These are phyloP conservation scores for Rhabdophis nuchalis DNA, from an alignment of 2,797 vertebrate species.

Conservation along the genomic window DNA sequence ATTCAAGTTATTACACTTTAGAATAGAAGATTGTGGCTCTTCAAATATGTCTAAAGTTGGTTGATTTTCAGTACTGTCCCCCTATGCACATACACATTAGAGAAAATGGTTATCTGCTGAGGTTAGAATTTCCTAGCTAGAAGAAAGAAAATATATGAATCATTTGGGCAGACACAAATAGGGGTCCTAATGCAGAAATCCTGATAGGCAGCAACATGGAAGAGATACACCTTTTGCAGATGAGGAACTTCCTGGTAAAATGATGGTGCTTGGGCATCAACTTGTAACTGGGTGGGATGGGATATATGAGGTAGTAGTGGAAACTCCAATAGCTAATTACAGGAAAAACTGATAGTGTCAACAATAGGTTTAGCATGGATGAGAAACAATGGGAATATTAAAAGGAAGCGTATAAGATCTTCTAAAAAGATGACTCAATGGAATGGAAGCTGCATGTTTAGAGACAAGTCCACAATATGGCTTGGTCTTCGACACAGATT, in stretches of 20 bases:
- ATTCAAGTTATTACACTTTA: not conserved
- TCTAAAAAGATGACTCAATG: constrained; percentile 14
- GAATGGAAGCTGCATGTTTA: not conserved
- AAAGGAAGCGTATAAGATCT: not conserved
- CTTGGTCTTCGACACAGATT: not conserved
- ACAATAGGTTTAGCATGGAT: not conserved
- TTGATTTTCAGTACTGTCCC: not conserved
- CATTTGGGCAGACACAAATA: not conserved
- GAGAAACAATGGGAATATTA: not conserved
- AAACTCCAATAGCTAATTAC: not conserved
- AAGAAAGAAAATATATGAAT: not conserved
- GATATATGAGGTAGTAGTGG: not conserved
- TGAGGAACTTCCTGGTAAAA: not conserved
- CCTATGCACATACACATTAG: not conserved
- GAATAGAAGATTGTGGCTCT: not conserved
- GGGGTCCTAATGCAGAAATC: not conserved
- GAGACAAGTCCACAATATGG: not conserved
- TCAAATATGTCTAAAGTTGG: not conserved
- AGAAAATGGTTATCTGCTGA: not conserved
- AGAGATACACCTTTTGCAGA: not conserved
- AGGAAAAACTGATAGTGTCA: not conserved
- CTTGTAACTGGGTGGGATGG: not conserved
- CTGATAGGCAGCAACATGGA: not conserved
- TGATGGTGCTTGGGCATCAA: not conserved
- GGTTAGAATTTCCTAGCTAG: not conserved